phyloP scores from a whole-genome alignment of 2,797 vertebrate genomes.

The Enteromius thamalakanensis region DNA sequence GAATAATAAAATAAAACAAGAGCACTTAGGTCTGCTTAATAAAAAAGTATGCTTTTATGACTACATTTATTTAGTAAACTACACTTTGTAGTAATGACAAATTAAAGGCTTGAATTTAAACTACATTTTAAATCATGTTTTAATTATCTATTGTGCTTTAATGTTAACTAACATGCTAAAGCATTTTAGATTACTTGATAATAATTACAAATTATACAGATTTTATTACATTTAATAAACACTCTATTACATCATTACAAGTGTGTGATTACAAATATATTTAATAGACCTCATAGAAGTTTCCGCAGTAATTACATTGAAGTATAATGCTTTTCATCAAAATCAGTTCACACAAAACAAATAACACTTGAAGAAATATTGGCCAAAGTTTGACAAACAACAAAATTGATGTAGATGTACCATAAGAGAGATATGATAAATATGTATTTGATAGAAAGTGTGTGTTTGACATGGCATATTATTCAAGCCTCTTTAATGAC shows the following conservation, averaged over 20 bases:
- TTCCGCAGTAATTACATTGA: not conserved
- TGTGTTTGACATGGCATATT: not conserved
- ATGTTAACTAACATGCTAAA: not conserved
- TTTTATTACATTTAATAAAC: not conserved
- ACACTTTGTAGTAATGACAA: not conserved
- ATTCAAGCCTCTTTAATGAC: not conserved
- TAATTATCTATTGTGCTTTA: not conserved
- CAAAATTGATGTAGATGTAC: not conserved
- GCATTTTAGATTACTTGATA: not conserved
- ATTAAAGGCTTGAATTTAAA: not conserved
- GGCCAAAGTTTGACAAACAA: not conserved
- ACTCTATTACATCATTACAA: not conserved
- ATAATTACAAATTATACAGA: not conserved
- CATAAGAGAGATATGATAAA: not conserved
- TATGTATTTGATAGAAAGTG: not conserved
- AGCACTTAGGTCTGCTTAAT: not conserved
- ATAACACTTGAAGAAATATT: not conserved
- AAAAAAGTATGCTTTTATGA: not conserved
- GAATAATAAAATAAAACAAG: not conserved
- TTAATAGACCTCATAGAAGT: not conserved
- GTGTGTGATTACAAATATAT: not conserved
- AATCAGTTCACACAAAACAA: not conserved
- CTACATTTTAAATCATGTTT: not conserved
- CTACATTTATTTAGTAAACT: not conserved
- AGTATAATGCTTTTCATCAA: not conserved